Evolutionary conservation across 2,888 invertebrate genomes (phyloP).

Genomic region (Zeuzera pyrina): DNA sequence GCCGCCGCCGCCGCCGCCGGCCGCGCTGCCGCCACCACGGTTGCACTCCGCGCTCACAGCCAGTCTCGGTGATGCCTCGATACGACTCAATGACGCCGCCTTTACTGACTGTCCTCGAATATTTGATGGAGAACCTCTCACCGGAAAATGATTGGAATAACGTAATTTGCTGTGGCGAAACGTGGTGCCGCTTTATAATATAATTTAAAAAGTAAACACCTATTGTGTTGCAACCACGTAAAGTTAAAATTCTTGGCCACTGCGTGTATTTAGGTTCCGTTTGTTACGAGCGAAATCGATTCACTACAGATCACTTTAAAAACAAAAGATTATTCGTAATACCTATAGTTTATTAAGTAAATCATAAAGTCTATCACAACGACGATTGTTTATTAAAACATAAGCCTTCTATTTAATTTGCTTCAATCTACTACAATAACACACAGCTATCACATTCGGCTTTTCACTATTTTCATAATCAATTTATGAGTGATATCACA

Average conservation of each 20-base stretch:
- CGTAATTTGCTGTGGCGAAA: slow-evolving; percentile 67
- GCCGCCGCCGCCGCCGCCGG: no score
- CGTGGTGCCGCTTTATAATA: slow-evolving; percentile 51
- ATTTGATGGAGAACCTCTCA: slow-evolving; percentile 48
- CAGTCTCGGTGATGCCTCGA: slow-evolving; percentile 56
- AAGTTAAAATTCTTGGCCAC: slow-evolving; percentile 11
- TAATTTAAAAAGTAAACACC: slow-evolving; percentile 17
- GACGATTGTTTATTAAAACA: no score
- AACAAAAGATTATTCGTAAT: no score
- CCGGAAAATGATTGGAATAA: slow-evolving; percentile 56
- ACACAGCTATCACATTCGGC: slow-evolving; percentile 21
- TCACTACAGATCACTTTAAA: no score
- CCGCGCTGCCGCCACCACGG: slow-evolving; percentile 36
- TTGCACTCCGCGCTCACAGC: slow-evolving; percentile 46
- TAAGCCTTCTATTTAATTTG: no score
- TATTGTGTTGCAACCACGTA: slow-evolving; percentile 15
- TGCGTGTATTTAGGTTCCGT: no score
- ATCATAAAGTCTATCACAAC: no score
- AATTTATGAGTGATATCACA: slow-evolving; percentile 22
- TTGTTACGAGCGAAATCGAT: no score
- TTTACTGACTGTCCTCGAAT: slow-evolving; percentile 49
- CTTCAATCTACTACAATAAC: slow-evolving; percentile 38
- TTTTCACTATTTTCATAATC: slow-evolving; percentile 25
- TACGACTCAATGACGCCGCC: slow-evolving; percentile 62
- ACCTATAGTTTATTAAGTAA: no score